Base-by-base conservation (phyloP, 2,888 invertebrate genomes). In the Gymnosoma rotundatum region DNA sequence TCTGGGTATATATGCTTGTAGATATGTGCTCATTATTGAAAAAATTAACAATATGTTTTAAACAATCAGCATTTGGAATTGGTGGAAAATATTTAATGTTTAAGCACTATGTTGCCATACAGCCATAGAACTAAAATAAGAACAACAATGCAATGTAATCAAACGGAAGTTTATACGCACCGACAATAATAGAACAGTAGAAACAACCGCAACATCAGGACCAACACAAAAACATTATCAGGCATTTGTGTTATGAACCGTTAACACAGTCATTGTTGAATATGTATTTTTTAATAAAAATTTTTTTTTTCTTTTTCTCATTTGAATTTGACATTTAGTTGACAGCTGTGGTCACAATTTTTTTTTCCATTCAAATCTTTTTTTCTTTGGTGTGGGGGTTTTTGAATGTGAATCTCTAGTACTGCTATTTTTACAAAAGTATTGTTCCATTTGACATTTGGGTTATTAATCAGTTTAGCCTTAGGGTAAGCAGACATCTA, bases 381-480 rank as follows among this genome's bases (percentile, higher is more conserved):
- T 18, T 72, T 18, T 67, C 7, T 42, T 12, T 73, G 60, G 75
- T 25, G 67, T 67, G 79, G 67, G 74, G 58, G 38, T 20, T 18
- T 64, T 81, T 79, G 50, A 83, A 80, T 78, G 76, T 80, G 83
- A 74, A 61, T 74, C 25, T 79, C 64, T 66, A 48, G 16, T 73
- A 58, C 64, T 75, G 64, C 60, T 78, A 73, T 67, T 84, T 66
- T 69, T 80, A 78, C 64, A 81, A 58, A 78, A 66, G 81, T 84
- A 90, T 90, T 90, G 90, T 90, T 87, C 88, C 90, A 88, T 89
- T 91, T 90, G 90, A 90, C 90, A 90, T 90, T 91, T 90, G 89
- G 89, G 91, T 91, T 91, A 90, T 91, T 91, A 91, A 91, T 91
- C 91, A 91, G 91, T 90, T 91, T 92, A 90, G 91, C 91, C 91